Base-by-base conservation (phyloP, 2,113 vertebrate genomes). In the Ranitomeya imitator region DNA sequence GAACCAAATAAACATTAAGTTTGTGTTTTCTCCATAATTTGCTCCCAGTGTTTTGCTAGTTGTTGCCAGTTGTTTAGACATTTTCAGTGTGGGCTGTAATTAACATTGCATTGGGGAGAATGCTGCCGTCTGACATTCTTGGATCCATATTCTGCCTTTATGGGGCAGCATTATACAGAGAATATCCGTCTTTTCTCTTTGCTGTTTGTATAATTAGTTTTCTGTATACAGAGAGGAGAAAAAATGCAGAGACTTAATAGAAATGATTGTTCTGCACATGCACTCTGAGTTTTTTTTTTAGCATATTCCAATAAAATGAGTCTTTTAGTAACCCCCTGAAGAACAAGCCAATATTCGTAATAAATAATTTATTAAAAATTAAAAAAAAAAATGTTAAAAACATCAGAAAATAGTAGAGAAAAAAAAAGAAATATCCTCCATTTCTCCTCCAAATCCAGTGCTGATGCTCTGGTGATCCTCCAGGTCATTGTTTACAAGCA, bases 31-130 rank as follows among this genome's bases (percentile, higher is more conserved):
- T 84, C 57, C 59, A 84, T 88, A 76, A 82, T 88, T 83, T 83
- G 69, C 57, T 23, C 77, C 73, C n/a, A 26, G 26, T 89, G 87
- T 89, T 89, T 85, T 85, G 73, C 78, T 79, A 59, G 21, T 45
- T 51, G 31, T 65, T 89, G 87, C 87, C 87, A 84, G 59, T 85
- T 89, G 87, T 89, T 89, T 89, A 89, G 87, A 89, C 87, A 89
- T 89, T 89, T 89, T 79, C 71, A 65, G n/a, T 51, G 74, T 23
- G 60, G 81, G 31, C 63, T 89, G 37, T 85, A 89, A 89, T 89
- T 89, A 89, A 57, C 81, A 7, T 85, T 79, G 71, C 54, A 85
- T 78, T 21, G 26, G 60, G 69, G 63, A 79, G 87, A 89, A 79
- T 85, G 74, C 26, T n/a, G 82, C 76, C 21, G 87, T 69, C 23